These are phyloP conservation scores for Musca domestica DNA, from an alignment of 1,140 invertebrate genomes.

Conservation along the genomic window DNA sequence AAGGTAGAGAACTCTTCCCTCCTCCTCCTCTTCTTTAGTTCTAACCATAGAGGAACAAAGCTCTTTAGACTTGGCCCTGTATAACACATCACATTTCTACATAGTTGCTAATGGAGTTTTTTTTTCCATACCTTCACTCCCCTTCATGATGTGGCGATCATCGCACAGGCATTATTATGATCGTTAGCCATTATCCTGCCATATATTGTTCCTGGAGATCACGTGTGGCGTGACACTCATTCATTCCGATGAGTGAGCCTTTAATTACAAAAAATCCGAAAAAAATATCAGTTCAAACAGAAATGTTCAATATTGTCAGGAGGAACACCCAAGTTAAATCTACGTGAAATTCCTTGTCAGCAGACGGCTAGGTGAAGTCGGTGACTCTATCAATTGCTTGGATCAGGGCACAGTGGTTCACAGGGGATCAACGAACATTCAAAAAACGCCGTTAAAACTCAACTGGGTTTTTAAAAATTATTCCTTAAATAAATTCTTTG, in stretches of 20 bases:
- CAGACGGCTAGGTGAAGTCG: neutral
- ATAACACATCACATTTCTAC: too few species aligned
- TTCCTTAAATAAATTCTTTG: too few species aligned
- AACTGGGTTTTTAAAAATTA: too few species aligned
- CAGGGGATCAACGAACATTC: too few species aligned
- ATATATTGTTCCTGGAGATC: slow-evolving; percentile 14
- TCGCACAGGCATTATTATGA: slow-evolving; percentile 3
- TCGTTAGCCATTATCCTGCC: neutral
- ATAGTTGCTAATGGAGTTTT: too few species aligned
- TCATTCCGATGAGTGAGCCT: neutral
- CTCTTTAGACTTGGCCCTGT: too few species aligned
- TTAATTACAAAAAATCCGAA: neutral
- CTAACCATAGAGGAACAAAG: neutral
- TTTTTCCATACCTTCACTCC: neutral
- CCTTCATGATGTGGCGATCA: slow-evolving; percentile 6
- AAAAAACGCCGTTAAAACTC: too few species aligned
- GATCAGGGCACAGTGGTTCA: neutral
- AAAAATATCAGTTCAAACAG: slow-evolving; percentile 16
- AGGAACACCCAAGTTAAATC: slow-evolving; percentile 18
- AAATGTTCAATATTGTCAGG: slow-evolving; percentile 6
- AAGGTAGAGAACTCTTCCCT: too few species aligned
- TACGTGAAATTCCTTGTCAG: neutral
- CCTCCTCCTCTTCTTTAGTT: too few species aligned
- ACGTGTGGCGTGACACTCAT: slow-evolving; percentile 20
- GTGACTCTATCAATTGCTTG: too few species aligned